Percentiles rank a stretch among this genome's conserved stretches.
These are phyloP conservation scores for Tautogolabrus adspersus DNA, from an alignment of 2,113 vertebrate genomes.

Conservation along the genomic window DNA sequence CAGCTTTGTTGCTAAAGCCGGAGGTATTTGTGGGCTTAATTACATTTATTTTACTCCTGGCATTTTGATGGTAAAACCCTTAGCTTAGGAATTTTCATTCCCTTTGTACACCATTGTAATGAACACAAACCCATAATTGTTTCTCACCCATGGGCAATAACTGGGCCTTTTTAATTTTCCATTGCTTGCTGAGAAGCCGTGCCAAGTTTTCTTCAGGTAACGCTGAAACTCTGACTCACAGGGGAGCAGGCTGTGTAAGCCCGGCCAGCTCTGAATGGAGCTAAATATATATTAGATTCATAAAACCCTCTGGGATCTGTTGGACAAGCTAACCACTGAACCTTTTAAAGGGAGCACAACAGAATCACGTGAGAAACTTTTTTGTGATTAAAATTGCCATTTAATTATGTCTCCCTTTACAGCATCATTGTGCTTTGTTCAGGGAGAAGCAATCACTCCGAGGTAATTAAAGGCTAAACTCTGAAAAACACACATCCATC, in stretches of 20 bases:
- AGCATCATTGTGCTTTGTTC: slow-evolving; percentile 44
- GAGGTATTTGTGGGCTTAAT: slow-evolving; percentile 79
- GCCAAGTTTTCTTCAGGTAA: slow-evolving; percentile 77
- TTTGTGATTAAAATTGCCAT: slow-evolving; percentile 57
- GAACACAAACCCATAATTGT: slow-evolving; percentile 79
- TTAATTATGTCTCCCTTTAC: slow-evolving; percentile 53
- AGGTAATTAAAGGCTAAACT: slow-evolving; percentile 70
- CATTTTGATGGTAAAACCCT: slow-evolving; percentile 78
- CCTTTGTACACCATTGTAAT: slow-evolving; percentile 79
- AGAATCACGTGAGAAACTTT: slow-evolving; percentile 25
- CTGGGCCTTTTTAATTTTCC: slow-evolving; percentile 75
- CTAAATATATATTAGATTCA: slow-evolving; percentile 66
- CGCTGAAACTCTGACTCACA: slow-evolving; percentile 69
- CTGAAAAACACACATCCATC: slow-evolving; percentile 59
- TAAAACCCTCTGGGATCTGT: slow-evolving; percentile 63
- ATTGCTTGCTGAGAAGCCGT: slow-evolving; percentile 58
- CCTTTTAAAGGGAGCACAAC: slow-evolving; percentile 27
- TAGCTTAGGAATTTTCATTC: slow-evolving; percentile 77
- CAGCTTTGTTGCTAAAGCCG: slow-evolving; percentile 68
- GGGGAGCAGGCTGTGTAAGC: slow-evolving; percentile 40
- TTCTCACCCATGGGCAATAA: slow-evolving; percentile 78
- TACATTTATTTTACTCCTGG: slow-evolving; percentile 76
- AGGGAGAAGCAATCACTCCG: slow-evolving; percentile 58
- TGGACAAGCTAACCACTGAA: slow-evolving; percentile 18
- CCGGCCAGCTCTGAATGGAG: slow-evolving; percentile 46